Conservation (phyloP, 2,113 vertebrate genomes). For the Tyto alba region DNA sequence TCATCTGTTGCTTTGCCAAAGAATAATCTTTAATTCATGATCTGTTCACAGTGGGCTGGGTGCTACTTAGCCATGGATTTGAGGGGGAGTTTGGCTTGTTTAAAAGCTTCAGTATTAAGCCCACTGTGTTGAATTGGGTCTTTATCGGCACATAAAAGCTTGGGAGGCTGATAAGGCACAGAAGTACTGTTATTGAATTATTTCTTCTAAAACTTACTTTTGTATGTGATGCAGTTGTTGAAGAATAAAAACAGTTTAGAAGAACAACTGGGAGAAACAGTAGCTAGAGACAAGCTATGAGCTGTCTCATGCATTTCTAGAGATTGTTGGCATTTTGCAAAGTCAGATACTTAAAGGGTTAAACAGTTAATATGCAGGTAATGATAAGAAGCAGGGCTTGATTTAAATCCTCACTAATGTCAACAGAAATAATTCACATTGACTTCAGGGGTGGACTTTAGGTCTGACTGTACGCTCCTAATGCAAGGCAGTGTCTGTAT, state of each 20-base stretch:
- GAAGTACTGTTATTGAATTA: background rate
- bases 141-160: background rate
- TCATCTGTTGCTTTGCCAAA: constrained; percentile 27
- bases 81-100: background rate
- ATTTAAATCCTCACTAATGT: background rate
- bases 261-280: background rate
- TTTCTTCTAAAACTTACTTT: background rate
- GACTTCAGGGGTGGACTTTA: background rate
- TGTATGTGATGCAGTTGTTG: background rate
- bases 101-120: background rate
- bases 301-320: background rate
- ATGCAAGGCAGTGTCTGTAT: background rate
- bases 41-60: background rate
- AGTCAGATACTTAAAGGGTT: background rate
- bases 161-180: background rate
- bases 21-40: constrained; percentile 36
- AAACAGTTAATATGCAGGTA: background rate
- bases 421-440: background rate
- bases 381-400: background rate
- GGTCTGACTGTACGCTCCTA: fast-evolving
- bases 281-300: background rate
- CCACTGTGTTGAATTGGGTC: background rate
- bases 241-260: background rate
- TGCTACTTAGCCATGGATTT: background rate
- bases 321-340: background rate